These are phyloP conservation scores for Sardina pilchardus DNA, from an alignment of 2,113 vertebrate species.

Conservation along the genomic window DNA sequence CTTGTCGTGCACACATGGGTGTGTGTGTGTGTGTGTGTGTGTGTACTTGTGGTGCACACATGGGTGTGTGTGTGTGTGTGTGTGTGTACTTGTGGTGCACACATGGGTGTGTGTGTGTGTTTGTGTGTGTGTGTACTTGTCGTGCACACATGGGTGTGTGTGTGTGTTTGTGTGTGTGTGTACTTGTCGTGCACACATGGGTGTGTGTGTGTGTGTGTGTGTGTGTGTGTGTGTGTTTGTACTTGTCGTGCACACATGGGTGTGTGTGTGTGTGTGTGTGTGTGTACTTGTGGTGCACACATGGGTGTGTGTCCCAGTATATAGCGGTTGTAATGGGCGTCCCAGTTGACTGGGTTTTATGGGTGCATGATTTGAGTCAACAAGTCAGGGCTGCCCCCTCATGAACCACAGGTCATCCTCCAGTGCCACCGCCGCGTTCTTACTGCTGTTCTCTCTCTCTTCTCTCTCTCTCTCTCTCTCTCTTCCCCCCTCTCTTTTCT, in stretches of 20 bases:
- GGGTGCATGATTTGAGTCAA: not conserved
- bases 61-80: slow-evolving; percentile 37
- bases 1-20: slow-evolving; percentile 33
- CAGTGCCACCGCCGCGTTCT: not conserved
- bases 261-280: slow-evolving; percentile 28
- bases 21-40: slow-evolving; percentile 18
- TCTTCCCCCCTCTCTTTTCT: too few relatives aligned
- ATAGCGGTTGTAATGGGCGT: not conserved
- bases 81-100: slow-evolving; percentile 20
- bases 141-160: too few relatives aligned
- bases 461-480: not conserved
- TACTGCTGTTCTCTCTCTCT: not conserved
- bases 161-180: slow-evolving; percentile 35
- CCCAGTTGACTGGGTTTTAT: not conserved
- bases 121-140: slow-evolving; percentile 25
- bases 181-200: too few relatives aligned
- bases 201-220: not conserved
- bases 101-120: slow-evolving; percentile 31
- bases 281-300: too few relatives aligned
- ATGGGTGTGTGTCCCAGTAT: slow-evolving; percentile 17
- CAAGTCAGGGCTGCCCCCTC: not conserved
- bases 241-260: not conserved
- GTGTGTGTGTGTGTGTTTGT: slow-evolving; percentile 33
- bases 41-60: too few relatives aligned
- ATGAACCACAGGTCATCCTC: not conserved